Percentiles rank a stretch among this genome's conserved stretches.
These are phyloP conservation scores for Mionectes macconnelli DNA, from an alignment of 2,113 vertebrate genomes.

Conservation along the genomic window DNA sequence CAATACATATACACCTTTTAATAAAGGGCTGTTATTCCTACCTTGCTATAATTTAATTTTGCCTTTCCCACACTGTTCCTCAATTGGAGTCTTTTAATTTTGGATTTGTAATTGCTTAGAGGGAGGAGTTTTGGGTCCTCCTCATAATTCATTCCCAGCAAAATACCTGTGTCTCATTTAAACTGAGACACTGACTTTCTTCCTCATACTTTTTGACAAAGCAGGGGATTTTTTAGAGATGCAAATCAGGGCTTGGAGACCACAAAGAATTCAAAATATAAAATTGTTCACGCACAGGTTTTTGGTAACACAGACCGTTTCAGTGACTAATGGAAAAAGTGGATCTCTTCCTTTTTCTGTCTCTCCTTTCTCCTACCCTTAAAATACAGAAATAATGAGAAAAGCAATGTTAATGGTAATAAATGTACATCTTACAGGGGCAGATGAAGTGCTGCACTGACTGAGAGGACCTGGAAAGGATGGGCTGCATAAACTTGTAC, in stretches of 20 bases:
- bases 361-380: not conserved
- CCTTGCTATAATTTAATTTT: too few species aligned
- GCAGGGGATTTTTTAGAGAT: not conserved
- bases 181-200: too few species aligned
- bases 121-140: too few species aligned
- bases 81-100: too few species aligned
- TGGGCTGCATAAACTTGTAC: not conserved
- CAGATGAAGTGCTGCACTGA: not conserved
- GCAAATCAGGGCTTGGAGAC: not conserved
- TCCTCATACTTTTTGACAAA: not conserved
- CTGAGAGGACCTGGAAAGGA: not conserved
- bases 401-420: not conserved
- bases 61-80: too few species aligned
- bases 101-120: too few species aligned
- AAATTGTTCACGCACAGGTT: not conserved
- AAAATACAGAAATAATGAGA: not conserved
- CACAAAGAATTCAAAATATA: not conserved
- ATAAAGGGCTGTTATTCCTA: too few species aligned
- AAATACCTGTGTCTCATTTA: too few species aligned
- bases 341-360: not conserved
- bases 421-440: accelerated
- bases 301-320: not conserved
- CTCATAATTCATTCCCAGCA: too few species aligned
- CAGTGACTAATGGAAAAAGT: not conserved
- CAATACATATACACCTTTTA: too few species aligned